Conservation (phyloP, 2,113 vertebrate species). For the Glaucidium brasilianum region DNA sequence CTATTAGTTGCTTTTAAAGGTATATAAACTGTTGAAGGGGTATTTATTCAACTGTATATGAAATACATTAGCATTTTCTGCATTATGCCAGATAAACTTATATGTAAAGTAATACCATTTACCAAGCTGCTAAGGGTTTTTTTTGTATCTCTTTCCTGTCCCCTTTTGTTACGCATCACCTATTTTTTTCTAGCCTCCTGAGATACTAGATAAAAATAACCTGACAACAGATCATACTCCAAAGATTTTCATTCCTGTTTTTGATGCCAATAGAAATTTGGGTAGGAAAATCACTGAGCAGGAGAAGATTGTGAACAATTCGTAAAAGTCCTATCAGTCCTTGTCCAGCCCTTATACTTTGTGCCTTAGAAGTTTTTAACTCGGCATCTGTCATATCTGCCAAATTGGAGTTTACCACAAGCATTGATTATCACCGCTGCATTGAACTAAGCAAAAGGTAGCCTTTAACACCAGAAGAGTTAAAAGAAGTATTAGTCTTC, state of each 20-base stretch:
- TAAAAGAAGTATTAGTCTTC: not conserved
- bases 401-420: not conserved
- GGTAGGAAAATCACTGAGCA: not conserved
- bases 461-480: not conserved
- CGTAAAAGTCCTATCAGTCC: not conserved
- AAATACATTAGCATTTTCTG: not conserved
- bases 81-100: not conserved
- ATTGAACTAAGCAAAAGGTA: not conserved
- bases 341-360: not conserved
- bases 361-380: not conserved
- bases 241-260: not conserved
- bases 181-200: not conserved
- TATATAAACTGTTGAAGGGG: not conserved
- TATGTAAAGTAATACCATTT: not conserved
- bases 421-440: not conserved
- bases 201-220: not conserved
- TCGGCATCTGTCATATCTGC: not conserved
- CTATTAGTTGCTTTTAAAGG: not conserved
- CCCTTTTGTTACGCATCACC: not conserved
- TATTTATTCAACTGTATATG: not conserved
- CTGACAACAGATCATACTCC: not conserved
- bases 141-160: not conserved
- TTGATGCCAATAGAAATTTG: not conserved
- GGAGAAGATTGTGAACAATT: not conserved
- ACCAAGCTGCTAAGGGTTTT: accelerated